Evolutionary conservation across 2,888 invertebrate genomes (phyloP), one percentile per base, ranked within the genome.

Genomic region (Gonocerus acuteangulatus): DNA sequence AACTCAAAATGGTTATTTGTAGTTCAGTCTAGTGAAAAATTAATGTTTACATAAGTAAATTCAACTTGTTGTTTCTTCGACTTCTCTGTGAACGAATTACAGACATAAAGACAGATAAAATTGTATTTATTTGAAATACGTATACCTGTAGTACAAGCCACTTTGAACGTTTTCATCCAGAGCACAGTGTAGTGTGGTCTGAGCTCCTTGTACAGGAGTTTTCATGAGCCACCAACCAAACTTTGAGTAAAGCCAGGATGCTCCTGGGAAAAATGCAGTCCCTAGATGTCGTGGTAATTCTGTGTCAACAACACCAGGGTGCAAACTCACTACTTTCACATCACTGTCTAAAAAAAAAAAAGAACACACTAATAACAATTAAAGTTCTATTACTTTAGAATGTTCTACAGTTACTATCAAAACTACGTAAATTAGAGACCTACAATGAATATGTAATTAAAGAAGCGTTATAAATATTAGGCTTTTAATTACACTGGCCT

Each of bases 301-400:
- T 0, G 91, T 90, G 66, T 80, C 78, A 48, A 88, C 83, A 1
- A 86, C 77, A 0, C 88, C 88, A 0, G 88, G 88, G 71, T 88
- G 87, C 0, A 86, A 73, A 61, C 82, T 77, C 73, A 88, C 87
- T 0, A 81, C 82, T 36, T 79, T 84, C 0, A 88, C 79, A 1
- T 80, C 81, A 2, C 65, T 67, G 1, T 68, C 69, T 69, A 52
- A 6, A 61, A 42, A 6, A 39, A 48, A 34, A 15, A 18, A 13
- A n/a, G n/a, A n/a, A n/a, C n/a, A n/a, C n/a, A n/a, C n/a, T n/a
- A n/a, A 42, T 15, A 6, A 32, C 19, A n/a, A n/a, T 15, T 21
- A 2, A n/a, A 15, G 27, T 22, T 23, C 15, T 4, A 22, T 6
- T 6, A 49, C 15, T 6, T 7, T 16, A 11, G 45, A n/a, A 11